Evolutionary conservation across 2,888 invertebrate genomes (phyloP).

Genomic region (Odiellus spinosus): DNA sequence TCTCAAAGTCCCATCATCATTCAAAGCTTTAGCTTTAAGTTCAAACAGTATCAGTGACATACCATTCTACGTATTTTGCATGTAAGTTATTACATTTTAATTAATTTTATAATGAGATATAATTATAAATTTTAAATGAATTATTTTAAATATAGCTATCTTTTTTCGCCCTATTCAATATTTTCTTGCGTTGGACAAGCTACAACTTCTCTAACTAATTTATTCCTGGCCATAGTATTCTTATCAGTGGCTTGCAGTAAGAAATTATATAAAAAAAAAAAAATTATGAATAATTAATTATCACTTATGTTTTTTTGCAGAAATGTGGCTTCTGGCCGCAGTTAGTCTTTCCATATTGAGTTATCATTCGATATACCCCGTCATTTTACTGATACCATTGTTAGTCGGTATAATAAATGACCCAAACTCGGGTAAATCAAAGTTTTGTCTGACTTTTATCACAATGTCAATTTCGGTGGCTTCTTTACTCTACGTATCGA

Average conservation of each 20-base stretch:
- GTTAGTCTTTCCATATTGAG: slow-evolving; percentile 57
- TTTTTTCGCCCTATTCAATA: slow-evolving; percentile 51
- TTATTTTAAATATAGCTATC: slow-evolving; percentile 1
- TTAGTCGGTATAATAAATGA: slow-evolving; percentile 34
- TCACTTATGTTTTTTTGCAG: slow-evolving; percentile 26
- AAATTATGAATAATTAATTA: background rate
- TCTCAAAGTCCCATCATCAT: too few relatives aligned
- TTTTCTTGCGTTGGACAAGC: slow-evolving; percentile 74
- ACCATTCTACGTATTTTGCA: slow-evolving; percentile 2
- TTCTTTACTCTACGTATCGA: too few relatives aligned
- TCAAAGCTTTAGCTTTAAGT: background rate
- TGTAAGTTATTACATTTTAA: slow-evolving; percentile 1
- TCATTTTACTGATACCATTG: slow-evolving; percentile 64
- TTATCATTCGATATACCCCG: slow-evolving; percentile 56
- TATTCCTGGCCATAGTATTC: slow-evolving; percentile 55
- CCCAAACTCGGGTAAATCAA: too few relatives aligned
- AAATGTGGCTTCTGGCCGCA: slow-evolving; percentile 44
- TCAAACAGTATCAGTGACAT: slow-evolving; percentile 1
- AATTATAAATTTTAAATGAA: too few relatives aligned
- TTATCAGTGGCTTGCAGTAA: slow-evolving; percentile 39
- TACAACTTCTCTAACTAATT: slow-evolving; percentile 74
- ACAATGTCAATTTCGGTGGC: too few relatives aligned
- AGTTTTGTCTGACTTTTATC: too few relatives aligned
- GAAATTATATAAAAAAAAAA: background rate
- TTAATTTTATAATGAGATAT: slow-evolving; percentile 1